Percentiles rank a stretch among this genome's conserved stretches.
These are phyloP conservation scores for Tenthredo distinguenda DNA, from an alignment of 2,888 invertebrate species.

Conservation along the genomic window DNA sequence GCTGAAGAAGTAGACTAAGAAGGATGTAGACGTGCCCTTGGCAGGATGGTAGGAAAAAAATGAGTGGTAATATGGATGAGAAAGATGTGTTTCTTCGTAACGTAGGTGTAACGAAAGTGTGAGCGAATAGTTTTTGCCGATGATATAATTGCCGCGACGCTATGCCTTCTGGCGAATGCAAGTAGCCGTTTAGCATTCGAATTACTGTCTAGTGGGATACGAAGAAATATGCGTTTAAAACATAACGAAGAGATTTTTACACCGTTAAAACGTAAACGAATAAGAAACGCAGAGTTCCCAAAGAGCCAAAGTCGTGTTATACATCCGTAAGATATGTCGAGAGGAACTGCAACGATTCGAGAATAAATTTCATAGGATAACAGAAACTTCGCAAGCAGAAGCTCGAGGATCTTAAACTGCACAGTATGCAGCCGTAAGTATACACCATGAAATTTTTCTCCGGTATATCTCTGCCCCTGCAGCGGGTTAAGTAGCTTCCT, in stretches of 20 bases:
- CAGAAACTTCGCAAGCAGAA: neutral
- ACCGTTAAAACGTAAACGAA: neutral
- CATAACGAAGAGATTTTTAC: neutral
- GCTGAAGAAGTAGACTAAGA: slow-evolving; percentile 1
- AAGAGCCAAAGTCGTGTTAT: neutral
- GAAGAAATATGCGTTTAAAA: neutral
- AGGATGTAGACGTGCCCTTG: neutral
- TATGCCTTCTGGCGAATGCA: slow-evolving; percentile 5
- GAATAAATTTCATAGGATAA: neutral
- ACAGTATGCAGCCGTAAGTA: neutral
- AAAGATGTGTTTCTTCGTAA: neutral
- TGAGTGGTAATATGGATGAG: neutral
- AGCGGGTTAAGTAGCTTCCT: slow-evolving; percentile 24
- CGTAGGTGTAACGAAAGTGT: slow-evolving; percentile 15
- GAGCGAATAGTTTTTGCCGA: slow-evolving; percentile 21
- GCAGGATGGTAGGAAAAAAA: neutral
- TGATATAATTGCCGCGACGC: neutral
- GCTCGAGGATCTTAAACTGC: neutral
- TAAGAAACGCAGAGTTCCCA: neutral
- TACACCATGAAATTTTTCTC: neutral
- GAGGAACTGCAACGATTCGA: neutral
- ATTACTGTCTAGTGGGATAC: neutral
- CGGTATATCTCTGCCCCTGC: neutral
- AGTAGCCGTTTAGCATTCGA: slow-evolving; percentile 24
- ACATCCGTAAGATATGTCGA: neutral